These are phyloP conservation scores for Notolepis coatsorum DNA, from an alignment of 2,797 vertebrate species.

Conservation along the genomic window DNA sequence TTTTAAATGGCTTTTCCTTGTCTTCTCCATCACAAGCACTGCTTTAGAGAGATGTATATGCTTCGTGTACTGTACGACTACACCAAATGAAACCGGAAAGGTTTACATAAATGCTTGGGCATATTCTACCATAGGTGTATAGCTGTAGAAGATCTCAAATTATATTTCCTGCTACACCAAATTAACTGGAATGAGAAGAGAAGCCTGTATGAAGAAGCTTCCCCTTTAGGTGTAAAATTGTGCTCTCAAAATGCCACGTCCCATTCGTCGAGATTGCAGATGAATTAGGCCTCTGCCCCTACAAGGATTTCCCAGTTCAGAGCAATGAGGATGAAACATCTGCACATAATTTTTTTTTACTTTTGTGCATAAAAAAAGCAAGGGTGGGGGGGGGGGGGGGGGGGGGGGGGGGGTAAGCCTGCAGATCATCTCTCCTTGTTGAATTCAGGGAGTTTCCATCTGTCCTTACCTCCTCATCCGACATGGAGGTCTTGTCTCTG, in stretches of 20 bases:
- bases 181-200: too few species aligned
- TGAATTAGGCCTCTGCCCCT: too few species aligned
- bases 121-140: background rate
- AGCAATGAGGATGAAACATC: too few species aligned
- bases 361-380: too few species aligned
- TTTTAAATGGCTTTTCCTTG: conserved; percentile 37
- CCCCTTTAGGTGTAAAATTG: too few species aligned
- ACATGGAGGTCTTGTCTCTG: conserved; percentile 51
- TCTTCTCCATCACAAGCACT: conserved; percentile 28
- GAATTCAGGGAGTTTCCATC: background rate
- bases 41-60: conserved; percentile 27
- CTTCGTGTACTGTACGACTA: background rate
- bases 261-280: too few species aligned
- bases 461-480: conserved; percentile 74
- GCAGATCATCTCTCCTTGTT: background rate
- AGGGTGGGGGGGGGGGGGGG: too few species aligned
- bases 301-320: too few species aligned
- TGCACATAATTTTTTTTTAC: too few species aligned
- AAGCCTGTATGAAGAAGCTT: too few species aligned
- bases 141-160: background rate
- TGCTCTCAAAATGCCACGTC: too few species aligned
- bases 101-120: background rate
- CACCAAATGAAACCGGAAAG: background rate
- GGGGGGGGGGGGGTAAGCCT: background rate
- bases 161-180: background rate